Percentiles rank a stretch among this genome's conserved stretches.
phyloP scores from a whole-genome alignment of 2,888 invertebrate species.

The Noctua fimbriata region DNA sequence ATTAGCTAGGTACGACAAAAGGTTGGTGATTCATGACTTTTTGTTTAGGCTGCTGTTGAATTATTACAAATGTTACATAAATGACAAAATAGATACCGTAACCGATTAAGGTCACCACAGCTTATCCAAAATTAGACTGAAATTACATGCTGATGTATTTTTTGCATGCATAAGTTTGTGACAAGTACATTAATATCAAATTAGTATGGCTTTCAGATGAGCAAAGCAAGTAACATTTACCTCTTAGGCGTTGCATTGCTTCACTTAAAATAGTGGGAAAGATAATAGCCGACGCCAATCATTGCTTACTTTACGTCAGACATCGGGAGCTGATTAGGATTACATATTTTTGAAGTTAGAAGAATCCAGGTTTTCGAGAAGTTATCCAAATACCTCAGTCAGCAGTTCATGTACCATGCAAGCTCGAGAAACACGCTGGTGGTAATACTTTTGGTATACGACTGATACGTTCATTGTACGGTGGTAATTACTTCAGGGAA shows the following conservation, averaged over 20 bases:
- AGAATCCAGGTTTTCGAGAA: neutral
- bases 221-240: neutral
- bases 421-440: too few species aligned
- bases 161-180: slow-evolving; percentile 40
- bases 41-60: slow-evolving; percentile 54
- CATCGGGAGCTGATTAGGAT: neutral
- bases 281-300: neutral
- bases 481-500: neutral
- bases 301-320: neutral
- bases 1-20: neutral
- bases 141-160: slow-evolving; percentile 48
- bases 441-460: neutral
- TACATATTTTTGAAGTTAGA: neutral
- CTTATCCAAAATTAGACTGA: slow-evolving; percentile 49
- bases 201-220: slow-evolving; percentile 34
- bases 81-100: slow-evolving; percentile 68
- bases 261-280: slow-evolving; percentile 16
- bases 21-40: slow-evolving; percentile 68
- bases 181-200: slow-evolving; percentile 52
- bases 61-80: slow-evolving; percentile 72
- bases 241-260: neutral
- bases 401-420: neutral
- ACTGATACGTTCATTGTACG: neutral
- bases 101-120: slow-evolving; percentile 75
- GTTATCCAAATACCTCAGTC: neutral